Conservation (phyloP, 2,888 invertebrate species). For the Cephus pygmeus region DNA sequence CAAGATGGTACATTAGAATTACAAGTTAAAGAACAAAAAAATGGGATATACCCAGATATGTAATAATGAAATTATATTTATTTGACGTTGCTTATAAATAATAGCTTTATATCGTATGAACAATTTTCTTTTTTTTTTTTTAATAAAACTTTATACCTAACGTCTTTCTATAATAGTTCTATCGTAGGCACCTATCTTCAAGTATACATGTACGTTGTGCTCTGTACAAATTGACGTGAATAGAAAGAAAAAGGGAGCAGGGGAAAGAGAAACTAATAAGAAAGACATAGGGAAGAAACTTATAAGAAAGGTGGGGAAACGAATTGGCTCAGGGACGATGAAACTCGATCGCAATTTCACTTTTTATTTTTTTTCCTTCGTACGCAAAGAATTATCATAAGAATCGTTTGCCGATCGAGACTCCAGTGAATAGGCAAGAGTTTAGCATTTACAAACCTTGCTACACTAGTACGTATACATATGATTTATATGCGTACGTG, state of each 20-base stretch:
- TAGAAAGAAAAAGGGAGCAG: slow-evolving; percentile 26
- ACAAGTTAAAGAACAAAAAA: not conserved
- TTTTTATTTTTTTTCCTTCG: not conserved
- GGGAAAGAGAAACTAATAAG: slow-evolving; percentile 10
- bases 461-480: slow-evolving; percentile 34
- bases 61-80: slow-evolving; percentile 52
- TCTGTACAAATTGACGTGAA: slow-evolving; percentile 47
- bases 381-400: not conserved
- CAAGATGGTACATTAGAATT: not conserved
- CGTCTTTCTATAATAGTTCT: not conserved
- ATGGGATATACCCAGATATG: not conserved
- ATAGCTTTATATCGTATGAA: slow-evolving; percentile 46
- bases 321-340: not conserved
- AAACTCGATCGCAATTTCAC: not conserved
- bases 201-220: slow-evolving; percentile 27
- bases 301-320: not conserved
- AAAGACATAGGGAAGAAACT: not conserved
- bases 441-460: slow-evolving; percentile 46
- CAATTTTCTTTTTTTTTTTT: slow-evolving; percentile 40
- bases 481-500: not conserved
- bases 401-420: not conserved
- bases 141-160: not conserved
- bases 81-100: slow-evolving; percentile 59
- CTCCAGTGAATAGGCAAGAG: slow-evolving; percentile 36
- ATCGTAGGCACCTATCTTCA: slow-evolving; percentile 2